Conservation (phyloP, 2,888 invertebrate genomes). For the Eristalis intricaria region DNA sequence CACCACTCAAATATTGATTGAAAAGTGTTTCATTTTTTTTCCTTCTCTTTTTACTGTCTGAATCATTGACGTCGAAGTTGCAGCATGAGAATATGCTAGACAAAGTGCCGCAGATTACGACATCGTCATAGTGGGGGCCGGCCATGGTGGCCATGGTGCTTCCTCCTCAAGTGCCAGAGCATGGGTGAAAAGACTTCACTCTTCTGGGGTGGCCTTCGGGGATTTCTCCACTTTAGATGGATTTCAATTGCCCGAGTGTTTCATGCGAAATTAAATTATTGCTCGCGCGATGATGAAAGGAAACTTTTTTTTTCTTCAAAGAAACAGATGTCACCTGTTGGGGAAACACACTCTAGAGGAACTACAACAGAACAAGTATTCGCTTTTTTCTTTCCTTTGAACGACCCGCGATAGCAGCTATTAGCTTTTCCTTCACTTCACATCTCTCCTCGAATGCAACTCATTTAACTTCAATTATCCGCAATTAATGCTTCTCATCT, state of each 20-base stretch:
- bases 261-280: conserved; percentile 14
- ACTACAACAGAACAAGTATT: no score
- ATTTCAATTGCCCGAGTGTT: conserved; percentile 31
- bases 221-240: conserved; percentile 23
- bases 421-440: background rate
- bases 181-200: background rate
- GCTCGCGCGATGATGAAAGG: background rate
- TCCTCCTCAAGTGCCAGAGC: conserved; percentile 16
- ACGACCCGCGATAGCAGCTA: background rate
- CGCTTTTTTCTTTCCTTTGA: background rate
- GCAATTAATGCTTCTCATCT: conserved; percentile 10
- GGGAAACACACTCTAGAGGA: no score
- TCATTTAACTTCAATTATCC: conserved; percentile 22
- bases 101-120: conserved; percentile 53
- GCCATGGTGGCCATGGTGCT: background rate
- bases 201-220: background rate
- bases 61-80: conserved; percentile 17
- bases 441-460: background rate
- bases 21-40: background rate
- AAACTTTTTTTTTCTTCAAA: background rate
- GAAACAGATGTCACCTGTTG: conserved; percentile 15
- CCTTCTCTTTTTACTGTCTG: background rate
- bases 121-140: conserved; percentile 11
- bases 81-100: conserved; percentile 12
- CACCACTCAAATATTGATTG: conserved; percentile 60